phyloP scores from a whole-genome alignment of 2,797 vertebrate species.

The Denticeps clupeoides region DNA sequence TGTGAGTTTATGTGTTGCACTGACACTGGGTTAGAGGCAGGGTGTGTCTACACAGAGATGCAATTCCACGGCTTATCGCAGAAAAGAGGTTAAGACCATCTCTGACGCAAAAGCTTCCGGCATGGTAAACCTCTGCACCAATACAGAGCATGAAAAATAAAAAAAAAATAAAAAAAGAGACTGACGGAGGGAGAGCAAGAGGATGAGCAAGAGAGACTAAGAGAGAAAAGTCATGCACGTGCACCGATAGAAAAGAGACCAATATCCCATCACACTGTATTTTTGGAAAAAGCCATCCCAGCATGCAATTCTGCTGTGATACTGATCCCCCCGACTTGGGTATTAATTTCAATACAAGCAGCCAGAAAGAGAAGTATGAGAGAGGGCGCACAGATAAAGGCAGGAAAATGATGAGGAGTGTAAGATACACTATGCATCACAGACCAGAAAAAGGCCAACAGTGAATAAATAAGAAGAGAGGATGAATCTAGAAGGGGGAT shows the following conservation, averaged over 20 bases:
- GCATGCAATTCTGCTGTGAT: slow-evolving; percentile 38
- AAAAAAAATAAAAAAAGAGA: background rate
- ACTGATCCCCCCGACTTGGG: slow-evolving; percentile 38
- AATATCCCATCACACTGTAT: slow-evolving; percentile 32
- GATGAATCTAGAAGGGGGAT: no score
- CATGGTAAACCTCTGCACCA: slow-evolving; percentile 33
- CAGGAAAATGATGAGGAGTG: background rate
- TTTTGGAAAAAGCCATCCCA: slow-evolving; percentile 51
- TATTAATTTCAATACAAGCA: slow-evolving; percentile 37
- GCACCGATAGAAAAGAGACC: slow-evolving; percentile 2
- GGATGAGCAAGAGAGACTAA: background rate
- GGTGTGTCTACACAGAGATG: slow-evolving; percentile 47
- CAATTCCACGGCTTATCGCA: slow-evolving; percentile 49
- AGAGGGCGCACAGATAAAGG: background rate
- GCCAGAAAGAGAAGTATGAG: slow-evolving; percentile 3
- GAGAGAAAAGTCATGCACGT: no score
- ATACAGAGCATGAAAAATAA: background rate
- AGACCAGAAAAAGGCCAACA: no score
- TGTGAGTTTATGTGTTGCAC: no score
- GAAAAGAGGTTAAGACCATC: slow-evolving; percentile 57
- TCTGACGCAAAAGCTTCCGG: slow-evolving; percentile 45
- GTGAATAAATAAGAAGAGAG: no score
- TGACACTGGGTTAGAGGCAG: slow-evolving; percentile 43
- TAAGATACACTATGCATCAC: no score
- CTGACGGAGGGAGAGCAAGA: background rate